Base-by-base conservation (phyloP, 2,888 invertebrate genomes). In the Cremastobaeus sp. region DNA sequence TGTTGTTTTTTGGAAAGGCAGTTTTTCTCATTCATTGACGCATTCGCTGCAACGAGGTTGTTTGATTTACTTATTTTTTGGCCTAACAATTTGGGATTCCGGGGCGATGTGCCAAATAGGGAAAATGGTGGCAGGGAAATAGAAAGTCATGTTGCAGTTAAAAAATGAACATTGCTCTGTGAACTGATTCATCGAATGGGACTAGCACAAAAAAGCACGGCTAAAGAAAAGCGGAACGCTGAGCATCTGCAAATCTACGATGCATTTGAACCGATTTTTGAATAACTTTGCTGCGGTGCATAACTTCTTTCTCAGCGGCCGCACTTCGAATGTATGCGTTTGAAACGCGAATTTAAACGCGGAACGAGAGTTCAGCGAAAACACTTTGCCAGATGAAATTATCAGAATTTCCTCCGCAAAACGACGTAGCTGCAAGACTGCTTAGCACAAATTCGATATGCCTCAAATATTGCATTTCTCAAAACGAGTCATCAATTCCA, bases 331-430 rank as follows among this genome's bases (percentile, higher is more conserved):
- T 45, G 45, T 21, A 11, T 14, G 35, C 57, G 34, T 35, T 48
- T 62, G 41, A 62, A 62, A 62, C 62, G 62, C 43, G 43, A 25
- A 8, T 25, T 4, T 25, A 8, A 52, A 25, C 54, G 20, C n/a
- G n/a, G n/a, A n/a, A 17, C 37, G 54, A 43, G 54, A 65, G 39
- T 55, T 66, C 48, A 48, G 39, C 47, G 30, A 21, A 41, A 48
- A 55, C 55, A 66, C 66, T 66, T 66, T 41, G 32, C 39, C 39
- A 47, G 60, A 66, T 66, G 66, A 55, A 66, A 55, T 66, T 66
- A 66, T 55, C 66, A 55, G 66, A 20, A 39, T 57, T 48, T 66
- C 32, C 41, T 15, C 3, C 4, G 47, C 45, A 5, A n/a, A 37
- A 30, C 43, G 25, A 3, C 15, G 64, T 54, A 65, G 54, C 62